A percentile compares a stretch with the other conserved stretches of the same genome.
These are phyloP conservation scores for Zele albiditarsus DNA, from an alignment of 2,888 invertebrate genomes.

Conservation along the genomic window DNA sequence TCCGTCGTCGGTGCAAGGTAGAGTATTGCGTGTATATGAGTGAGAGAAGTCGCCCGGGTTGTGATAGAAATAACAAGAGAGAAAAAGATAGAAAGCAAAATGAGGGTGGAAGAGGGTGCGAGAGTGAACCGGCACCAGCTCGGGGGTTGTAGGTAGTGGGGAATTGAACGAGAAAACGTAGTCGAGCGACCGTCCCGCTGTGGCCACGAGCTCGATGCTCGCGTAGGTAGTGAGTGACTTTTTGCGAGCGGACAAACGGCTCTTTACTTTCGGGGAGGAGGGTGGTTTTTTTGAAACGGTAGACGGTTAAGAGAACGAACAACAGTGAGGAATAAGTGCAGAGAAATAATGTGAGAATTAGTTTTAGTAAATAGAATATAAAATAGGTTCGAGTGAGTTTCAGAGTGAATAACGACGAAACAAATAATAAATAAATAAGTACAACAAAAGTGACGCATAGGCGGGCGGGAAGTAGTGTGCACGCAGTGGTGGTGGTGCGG, in stretches of 20 bases:
- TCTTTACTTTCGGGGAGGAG: conserved; percentile 39
- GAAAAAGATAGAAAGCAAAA: conserved; percentile 36
- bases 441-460: conserved; percentile 32
- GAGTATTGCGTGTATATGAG: conserved; percentile 31
- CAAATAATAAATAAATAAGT: conserved; percentile 24
- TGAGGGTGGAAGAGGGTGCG: conserved; percentile 36
- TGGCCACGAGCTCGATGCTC: conserved; percentile 70
- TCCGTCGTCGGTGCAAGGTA: conserved; percentile 29
- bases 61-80: conserved; percentile 25
- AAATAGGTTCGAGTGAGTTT: background rate
- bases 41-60: conserved; percentile 43
- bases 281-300: conserved; percentile 19
- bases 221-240: conserved; percentile 70
- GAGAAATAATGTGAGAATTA: background rate
- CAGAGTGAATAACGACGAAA: background rate
- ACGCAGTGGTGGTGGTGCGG: conserved; percentile 38
- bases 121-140: conserved; percentile 29
- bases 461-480: conserved; percentile 35
- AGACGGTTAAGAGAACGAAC: background rate
- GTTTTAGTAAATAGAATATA: background rate
- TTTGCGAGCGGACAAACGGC: conserved; percentile 57
- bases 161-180: conserved; percentile 64
- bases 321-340: background rate
- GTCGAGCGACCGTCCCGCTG: conserved; percentile 72
- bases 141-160: conserved; percentile 33